Evolutionary conservation across 1,140 invertebrate genomes (phyloP).

Genomic region (Tribolium madens): DNA sequence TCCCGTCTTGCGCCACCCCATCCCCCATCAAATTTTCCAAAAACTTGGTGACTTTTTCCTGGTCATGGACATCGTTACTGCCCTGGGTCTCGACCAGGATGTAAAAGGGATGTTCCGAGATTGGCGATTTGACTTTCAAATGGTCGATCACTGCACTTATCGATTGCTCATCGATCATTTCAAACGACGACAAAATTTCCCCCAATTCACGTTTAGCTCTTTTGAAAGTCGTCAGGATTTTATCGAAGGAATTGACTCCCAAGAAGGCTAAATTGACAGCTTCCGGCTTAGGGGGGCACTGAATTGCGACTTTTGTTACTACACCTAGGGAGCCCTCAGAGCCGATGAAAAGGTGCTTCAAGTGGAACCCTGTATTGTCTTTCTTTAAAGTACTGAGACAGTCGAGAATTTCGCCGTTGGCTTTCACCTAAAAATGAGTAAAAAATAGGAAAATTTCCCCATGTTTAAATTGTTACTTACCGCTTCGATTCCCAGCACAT

Average conservation of each 20-base stretch:
- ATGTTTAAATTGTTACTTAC: constrained; percentile 70
- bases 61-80: constrained; percentile 84
- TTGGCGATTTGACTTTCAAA: constrained; percentile 75
- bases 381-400: constrained; percentile 90
- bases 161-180: constrained; percentile 87
- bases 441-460: no score
- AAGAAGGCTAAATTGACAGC: constrained; percentile 88
- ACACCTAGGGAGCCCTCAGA: constrained; percentile 97
- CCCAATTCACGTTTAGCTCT: constrained; percentile 80
- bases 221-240: constrained; percentile 81
- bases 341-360: constrained; percentile 97
- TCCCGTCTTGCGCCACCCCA: constrained; percentile 85
- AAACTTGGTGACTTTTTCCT: constrained; percentile 87
- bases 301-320: constrained; percentile 91
- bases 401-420: constrained; percentile 89
- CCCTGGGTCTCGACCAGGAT: constrained; percentile 93
- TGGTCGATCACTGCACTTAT: constrained; percentile 73
- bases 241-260: constrained; percentile 80
- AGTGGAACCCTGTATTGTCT: constrained; percentile 97
- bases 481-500: constrained; percentile 91
- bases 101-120: constrained; percentile 84
- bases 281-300: constrained; percentile 86
- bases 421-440: constrained; percentile 77
- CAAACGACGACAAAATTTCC: constrained; percentile 94
- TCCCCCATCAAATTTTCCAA: constrained; percentile 79